A percentile compares a stretch with the other conserved stretches of the same genome.
These are phyloP conservation scores for Palythoa grandiflora DNA, from an alignment of 92 coral and sea anemone genomes.

Conservation along the genomic window DNA sequence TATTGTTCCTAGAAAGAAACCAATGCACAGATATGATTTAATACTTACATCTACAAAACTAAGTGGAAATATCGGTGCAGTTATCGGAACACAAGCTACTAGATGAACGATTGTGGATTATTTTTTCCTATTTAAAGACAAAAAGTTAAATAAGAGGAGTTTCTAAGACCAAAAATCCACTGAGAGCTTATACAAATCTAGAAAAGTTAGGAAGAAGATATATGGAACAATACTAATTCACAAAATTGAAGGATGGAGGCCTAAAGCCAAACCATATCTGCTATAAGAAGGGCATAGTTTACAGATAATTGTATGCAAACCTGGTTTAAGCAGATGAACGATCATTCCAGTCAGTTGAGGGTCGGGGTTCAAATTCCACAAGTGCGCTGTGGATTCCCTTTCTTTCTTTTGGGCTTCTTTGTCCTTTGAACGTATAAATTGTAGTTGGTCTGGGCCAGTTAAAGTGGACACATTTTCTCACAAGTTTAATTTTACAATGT, in stretches of 20 bases:
- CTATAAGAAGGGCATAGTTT: no score
- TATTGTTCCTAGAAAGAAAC: slow-evolving; percentile 63
- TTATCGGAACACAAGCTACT: not conserved
- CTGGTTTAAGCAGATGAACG: slow-evolving; percentile 82
- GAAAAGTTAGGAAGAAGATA: no score
- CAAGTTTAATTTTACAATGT: no score
- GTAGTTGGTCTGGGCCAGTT: not conserved
- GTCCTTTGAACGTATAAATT: slow-evolving; percentile 53
- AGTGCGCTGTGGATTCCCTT: slow-evolving; percentile 89
- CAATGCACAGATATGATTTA: not conserved
- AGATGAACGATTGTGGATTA: no score
- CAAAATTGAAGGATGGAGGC: not conserved
- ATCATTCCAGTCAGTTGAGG: slow-evolving; percentile 95
- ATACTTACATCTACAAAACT: not conserved
- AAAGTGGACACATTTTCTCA: no score
- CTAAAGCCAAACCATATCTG: not conserved
- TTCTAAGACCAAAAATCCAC: no score
- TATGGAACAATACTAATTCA: not conserved
- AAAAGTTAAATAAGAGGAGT: no score
- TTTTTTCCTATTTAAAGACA: no score
- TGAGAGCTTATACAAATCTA: no score
- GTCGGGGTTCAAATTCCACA: slow-evolving; percentile 98
- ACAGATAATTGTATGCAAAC: slow-evolving; percentile 41
- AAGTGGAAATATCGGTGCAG: not conserved
- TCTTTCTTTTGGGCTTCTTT: slow-evolving; percentile 91